These are phyloP conservation scores for Nasonia oneida DNA, from an alignment of 2,888 invertebrate species.

Conservation along the genomic window DNA sequence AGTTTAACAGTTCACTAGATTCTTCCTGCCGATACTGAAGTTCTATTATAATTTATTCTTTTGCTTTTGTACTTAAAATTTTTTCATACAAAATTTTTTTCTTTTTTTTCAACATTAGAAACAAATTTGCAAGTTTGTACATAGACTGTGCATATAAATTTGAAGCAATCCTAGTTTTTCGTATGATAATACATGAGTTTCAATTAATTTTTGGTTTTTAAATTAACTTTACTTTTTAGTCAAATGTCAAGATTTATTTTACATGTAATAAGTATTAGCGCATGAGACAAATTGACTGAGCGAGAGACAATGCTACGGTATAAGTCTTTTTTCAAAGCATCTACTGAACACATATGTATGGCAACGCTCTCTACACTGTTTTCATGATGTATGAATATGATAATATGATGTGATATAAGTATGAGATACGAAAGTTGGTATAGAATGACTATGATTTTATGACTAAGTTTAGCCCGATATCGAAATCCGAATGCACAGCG, in stretches of 20 bases:
- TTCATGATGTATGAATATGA: constrained; percentile 18
- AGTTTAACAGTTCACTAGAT: constrained; percentile 72
- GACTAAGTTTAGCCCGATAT: not conserved
- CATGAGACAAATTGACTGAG: constrained; percentile 59
- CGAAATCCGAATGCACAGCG: not conserved
- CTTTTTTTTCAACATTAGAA: constrained; percentile 33
- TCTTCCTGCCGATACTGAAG: constrained; percentile 71
- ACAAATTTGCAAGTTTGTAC: constrained; percentile 28
- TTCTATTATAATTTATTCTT: constrained; percentile 60
- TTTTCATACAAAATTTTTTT: constrained; percentile 39
- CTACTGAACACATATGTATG: not conserved
- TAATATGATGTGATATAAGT: not conserved
- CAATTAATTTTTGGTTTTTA: constrained; percentile 5
- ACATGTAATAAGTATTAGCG: constrained; percentile 21
- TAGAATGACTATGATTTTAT: constrained; percentile 5
- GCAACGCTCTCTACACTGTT: constrained; percentile 15
- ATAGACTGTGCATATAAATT: constrained; percentile 6
- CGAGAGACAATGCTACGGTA: constrained; percentile 47
- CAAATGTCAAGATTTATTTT: constrained; percentile 23
- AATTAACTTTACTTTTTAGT: not conserved
- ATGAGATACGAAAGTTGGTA: constrained; percentile 20
- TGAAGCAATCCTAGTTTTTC: not conserved
- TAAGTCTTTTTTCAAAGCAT: constrained; percentile 23
- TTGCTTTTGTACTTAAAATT: constrained; percentile 40
- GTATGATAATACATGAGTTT: not conserved